These are phyloP conservation scores for Lathamus discolor DNA, from an alignment of 2,113 vertebrate species.

Conservation along the genomic window DNA sequence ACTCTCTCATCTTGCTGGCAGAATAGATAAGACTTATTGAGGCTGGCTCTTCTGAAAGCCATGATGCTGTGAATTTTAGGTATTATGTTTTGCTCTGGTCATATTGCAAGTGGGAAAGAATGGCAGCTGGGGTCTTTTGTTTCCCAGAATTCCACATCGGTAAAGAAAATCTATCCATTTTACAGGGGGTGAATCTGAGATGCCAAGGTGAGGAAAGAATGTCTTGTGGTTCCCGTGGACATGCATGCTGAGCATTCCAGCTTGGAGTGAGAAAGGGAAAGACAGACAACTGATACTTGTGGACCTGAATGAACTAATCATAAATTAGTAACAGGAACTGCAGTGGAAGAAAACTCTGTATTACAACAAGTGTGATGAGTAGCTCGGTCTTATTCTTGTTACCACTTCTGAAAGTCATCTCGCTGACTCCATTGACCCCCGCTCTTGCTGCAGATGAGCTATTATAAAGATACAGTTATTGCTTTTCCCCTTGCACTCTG, in stretches of 20 bases:
- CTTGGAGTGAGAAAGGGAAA: background rate
- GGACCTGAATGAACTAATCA: background rate
- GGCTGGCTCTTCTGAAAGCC: background rate
- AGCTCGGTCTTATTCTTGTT: background rate
- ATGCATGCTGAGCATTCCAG: background rate
- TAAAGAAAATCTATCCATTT: background rate
- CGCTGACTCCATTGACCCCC: background rate
- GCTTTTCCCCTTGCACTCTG: background rate
- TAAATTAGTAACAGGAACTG: background rate
- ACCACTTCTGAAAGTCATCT: background rate
- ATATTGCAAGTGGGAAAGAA: background rate
- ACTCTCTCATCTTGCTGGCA: background rate
- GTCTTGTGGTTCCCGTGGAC: background rate
- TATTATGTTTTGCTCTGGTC: background rate
- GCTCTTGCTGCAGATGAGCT: background rate
- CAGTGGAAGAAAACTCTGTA: background rate
- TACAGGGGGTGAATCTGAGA: background rate
- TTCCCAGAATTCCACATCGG: background rate
- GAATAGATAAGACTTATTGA: background rate
- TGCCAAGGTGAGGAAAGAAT: background rate
- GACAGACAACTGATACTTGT: background rate
- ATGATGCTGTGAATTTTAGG: background rate
- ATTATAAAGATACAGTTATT: background rate
- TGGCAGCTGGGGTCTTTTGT: background rate
- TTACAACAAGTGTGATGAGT: background rate